Conservation (phyloP, 2,113 vertebrate species). For the Calypte anna region DNA sequence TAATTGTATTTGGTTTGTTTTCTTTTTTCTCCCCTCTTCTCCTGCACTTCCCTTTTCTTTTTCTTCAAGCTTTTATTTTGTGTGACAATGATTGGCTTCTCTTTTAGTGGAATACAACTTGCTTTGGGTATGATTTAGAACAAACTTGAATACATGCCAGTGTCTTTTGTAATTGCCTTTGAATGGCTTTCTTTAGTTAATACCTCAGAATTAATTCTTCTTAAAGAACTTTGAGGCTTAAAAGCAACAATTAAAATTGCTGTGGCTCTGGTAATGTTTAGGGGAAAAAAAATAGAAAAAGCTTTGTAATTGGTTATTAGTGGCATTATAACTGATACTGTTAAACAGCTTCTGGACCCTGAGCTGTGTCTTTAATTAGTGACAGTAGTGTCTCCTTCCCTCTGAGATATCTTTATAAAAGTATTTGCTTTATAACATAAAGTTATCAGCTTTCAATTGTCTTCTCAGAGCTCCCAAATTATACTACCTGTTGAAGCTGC, state of each 20-base stretch:
- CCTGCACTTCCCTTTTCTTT: not conserved
- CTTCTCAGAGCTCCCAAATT: conserved; percentile 7
- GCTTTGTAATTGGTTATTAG: conserved; percentile 32
- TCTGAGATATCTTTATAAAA: conserved; percentile 25
- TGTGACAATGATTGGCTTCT: not conserved
- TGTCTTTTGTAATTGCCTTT: not conserved
- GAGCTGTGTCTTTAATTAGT: conserved; percentile 39
- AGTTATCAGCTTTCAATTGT: conserved; percentile 25
- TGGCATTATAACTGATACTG: conserved; percentile 14
- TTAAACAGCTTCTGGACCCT: conserved; percentile 31
- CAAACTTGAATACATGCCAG: not conserved
- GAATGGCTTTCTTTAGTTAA: conserved; percentile 29
- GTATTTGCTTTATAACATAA: conserved; percentile 3
- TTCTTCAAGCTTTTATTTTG: not conserved
- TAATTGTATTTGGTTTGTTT: not conserved
- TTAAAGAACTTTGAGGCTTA: not conserved
- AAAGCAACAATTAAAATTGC: not conserved
- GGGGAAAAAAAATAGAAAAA: not conserved
- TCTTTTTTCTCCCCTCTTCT: not conserved
- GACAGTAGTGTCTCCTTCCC: not conserved
- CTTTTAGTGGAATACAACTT: not conserved
- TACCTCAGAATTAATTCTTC: conserved; percentile 39
- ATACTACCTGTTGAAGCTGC: not conserved
- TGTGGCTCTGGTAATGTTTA: not conserved
- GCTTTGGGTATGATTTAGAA: not conserved